Evolutionary conservation across 2,797 vertebrate species (phyloP).

Genomic region (Kryptolebias ocellatus): DNA sequence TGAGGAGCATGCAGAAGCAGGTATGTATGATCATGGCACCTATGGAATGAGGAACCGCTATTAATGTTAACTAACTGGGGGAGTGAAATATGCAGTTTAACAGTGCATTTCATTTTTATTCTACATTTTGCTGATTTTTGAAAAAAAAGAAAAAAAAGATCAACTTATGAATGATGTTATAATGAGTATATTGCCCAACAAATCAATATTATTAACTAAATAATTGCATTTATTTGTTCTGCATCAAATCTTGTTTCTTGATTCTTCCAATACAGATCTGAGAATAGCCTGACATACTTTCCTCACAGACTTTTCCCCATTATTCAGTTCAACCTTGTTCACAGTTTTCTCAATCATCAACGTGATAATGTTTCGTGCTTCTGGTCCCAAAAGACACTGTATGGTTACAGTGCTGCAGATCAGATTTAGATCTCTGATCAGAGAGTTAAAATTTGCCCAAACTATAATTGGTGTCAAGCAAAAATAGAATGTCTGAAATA

Average conservation of each 20-base stretch:
- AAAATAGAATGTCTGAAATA: conserved; percentile 66
- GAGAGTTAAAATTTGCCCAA: conserved; percentile 53
- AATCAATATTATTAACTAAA: conserved; percentile 1
- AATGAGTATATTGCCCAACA: background rate
- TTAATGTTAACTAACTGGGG: conserved; percentile 22
- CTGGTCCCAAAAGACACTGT: conserved; percentile 53
- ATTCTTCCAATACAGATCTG: conserved; percentile 14
- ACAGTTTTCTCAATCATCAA: conserved; percentile 61
- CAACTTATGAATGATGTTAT: background rate
- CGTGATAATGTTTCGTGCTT: conserved; percentile 44
- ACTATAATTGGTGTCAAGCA: conserved; percentile 67
- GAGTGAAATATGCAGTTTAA: conserved; percentile 26
- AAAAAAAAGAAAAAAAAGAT: background rate
- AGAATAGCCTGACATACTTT: conserved; percentile 53
- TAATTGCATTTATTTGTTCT: conserved; percentile 30
- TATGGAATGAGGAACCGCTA: conserved; percentile 16
- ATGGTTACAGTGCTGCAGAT: conserved; percentile 47
- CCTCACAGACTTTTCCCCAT: conserved; percentile 36
- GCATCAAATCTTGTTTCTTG: conserved; percentile 17
- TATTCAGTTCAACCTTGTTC: conserved; percentile 52
- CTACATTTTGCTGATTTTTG: conserved; percentile 16
- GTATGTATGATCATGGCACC: conserved; percentile 35
- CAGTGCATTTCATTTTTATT: conserved; percentile 16
- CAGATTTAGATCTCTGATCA: conserved; percentile 63
- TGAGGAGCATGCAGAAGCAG: conserved; percentile 19